These are phyloP conservation scores for Acleris holmiana DNA, from an alignment of 2,888 invertebrate species.

Conservation along the genomic window DNA sequence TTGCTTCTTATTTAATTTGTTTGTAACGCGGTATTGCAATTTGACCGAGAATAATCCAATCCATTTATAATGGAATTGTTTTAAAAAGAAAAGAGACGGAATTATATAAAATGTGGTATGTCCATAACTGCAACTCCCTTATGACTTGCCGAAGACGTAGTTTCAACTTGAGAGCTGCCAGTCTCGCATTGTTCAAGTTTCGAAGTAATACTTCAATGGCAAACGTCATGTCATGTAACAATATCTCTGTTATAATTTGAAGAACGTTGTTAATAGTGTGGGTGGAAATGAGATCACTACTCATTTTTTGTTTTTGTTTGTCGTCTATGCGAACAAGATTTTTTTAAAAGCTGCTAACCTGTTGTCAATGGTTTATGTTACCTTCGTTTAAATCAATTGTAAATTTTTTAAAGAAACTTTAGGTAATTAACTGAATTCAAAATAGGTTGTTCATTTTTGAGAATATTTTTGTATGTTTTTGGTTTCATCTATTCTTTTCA, in stretches of 20 bases:
- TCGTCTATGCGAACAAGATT: constrained; percentile 1
- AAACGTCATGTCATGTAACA: constrained; percentile 34
- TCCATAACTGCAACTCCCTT: constrained; percentile 5
- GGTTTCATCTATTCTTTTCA: too few relatives aligned
- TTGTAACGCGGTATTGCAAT: too few relatives aligned
- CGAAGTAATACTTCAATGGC: constrained; percentile 34
- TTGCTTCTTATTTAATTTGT: too few relatives aligned
- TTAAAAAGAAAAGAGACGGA: too few relatives aligned
- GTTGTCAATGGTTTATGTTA: too few relatives aligned
- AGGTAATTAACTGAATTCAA: too few relatives aligned
- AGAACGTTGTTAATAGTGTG: constrained; percentile 46
- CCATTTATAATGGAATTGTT: too few relatives aligned
- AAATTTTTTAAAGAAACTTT: too few relatives aligned
- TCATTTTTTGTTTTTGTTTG: constrained; percentile 20
- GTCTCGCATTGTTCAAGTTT: constrained; percentile 35
- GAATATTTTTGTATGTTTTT: too few relatives aligned
- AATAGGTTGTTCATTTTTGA: too few relatives aligned
- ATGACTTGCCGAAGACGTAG: constrained; percentile 21
- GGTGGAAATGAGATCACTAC: constrained; percentile 64
- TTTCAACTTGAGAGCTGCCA: constrained; percentile 28
- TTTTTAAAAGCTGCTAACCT: not conserved
- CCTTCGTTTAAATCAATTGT: too few relatives aligned
- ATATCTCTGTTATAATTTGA: constrained; percentile 35
- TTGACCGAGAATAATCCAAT: too few relatives aligned
- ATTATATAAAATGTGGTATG: not conserved